Base-by-base conservation (phyloP, 2,888 invertebrate genomes). In the Latrodectus elegans region DNA sequence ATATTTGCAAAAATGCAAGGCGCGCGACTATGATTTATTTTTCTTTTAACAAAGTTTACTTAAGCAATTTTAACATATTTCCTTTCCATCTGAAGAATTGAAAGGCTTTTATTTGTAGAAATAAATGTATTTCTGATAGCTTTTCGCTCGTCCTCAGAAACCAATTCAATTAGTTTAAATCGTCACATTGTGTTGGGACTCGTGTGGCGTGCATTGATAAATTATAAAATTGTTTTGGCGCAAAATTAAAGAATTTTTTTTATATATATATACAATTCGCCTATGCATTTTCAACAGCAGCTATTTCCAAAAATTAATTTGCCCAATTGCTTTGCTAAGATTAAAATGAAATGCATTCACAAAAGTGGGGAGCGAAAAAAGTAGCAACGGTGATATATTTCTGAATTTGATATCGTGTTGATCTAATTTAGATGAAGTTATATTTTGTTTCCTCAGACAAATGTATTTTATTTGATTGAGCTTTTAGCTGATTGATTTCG, bases 241-340 rank as follows among this genome's bases (percentile, higher is more conserved):
- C 60, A 60, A 60, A 60, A 60, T 10, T 15, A 60, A 60, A 38
- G 38, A n/a, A n/a, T n/a, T n/a, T n/a, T n/a, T n/a, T n/a, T n/a
- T n/a, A n/a, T n/a, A n/a, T n/a, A n/a, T n/a, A n/a, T n/a, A 38
- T 22, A 22, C 38, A 38, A 3, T 38, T 1, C 38, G 3, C 6
- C 4, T 60, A 12, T 15, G 60, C 12, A n/a, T 60, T 60, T 60
- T 38, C 14, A 60, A 11, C 12, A 60, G n/a, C n/a, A 11, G 10
- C 60, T 60, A 60, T 60, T 60, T 60, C n/a, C 14, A n/a, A 60
- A 60, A 60, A 60, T 60, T 60, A 60, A 60, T 60, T 60, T 60
- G 60, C n/a, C n/a, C 60, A 60, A 60, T 60, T 60, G 60, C 60
- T 11, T 60, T 60, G 60, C 60, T 60, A 15, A 10, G 60, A n/a